Base-by-base conservation (phyloP, 1,140 invertebrate species). In the Drosophila asahinai region DNA sequence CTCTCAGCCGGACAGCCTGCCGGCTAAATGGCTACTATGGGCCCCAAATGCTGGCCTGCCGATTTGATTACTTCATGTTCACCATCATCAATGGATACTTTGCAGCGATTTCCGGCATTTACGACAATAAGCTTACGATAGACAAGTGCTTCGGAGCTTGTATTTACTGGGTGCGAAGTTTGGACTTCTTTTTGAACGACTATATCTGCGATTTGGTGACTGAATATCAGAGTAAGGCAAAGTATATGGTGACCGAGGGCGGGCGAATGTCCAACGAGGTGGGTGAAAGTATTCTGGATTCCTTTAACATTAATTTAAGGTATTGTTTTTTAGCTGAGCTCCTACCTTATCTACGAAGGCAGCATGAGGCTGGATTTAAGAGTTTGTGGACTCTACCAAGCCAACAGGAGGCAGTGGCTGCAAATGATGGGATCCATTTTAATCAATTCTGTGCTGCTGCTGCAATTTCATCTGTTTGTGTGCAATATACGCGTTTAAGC, bases 181-280 rank as follows among this genome's bases (percentile, higher is more conserved):
- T 82, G 0, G 83, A 86, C 38, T 86, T 86, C n/a, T 86, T 65
- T 54, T 42, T 86, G 0, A 52, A 80, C 47, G 83, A 86, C 14
- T 63, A 47, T 4, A 82, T 86, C 2, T 80, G 70, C 19, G 62
- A 80, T 55, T 11, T 81, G 38, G 65, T 77, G 0, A 17, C 48
- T 14, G n/a, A 65, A 2, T 86, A 75, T 47, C 78, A 86, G 40
- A 71, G 25, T 7, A 33, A 11, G 14, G 4, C 58, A 0, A 48
- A 42, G 42, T 36, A 51, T 17, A 36, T 2, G 0, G 40, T 49
- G 9, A 54, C n/a, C 15, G 65, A 79, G 7, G 58, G 25, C 0
- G 3, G 8, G 4, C n/a, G 1, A 27, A 71, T 72, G 75, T 62
- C 30, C 9, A 51, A 65, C 0, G 70, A 86, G 82, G 82, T 83